phyloP scores from a whole-genome alignment of 2,888 invertebrate genomes.

The Argyresthia goedartella region DNA sequence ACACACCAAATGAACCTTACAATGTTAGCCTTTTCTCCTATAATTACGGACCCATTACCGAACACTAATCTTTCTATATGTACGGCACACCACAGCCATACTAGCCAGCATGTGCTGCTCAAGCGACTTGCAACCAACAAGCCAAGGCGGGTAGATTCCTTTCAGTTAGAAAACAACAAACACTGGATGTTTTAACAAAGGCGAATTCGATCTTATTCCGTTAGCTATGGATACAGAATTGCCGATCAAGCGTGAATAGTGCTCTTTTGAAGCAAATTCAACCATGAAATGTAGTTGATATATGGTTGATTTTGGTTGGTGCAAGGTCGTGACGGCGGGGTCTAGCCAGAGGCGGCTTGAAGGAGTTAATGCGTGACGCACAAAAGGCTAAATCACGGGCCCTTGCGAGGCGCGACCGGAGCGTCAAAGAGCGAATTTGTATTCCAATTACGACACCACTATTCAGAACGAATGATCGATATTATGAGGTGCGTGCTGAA shows the following conservation, averaged over 20 bases:
- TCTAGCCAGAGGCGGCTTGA: conserved; percentile 44
- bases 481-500: no score
- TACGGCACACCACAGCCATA: conserved; percentile 15
- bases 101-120: not conserved
- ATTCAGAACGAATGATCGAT: conserved; percentile 27
- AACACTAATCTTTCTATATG: conserved; percentile 53
- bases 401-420: conserved; percentile 35
- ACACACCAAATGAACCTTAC: conserved; percentile 60
- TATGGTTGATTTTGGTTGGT: conserved; percentile 30
- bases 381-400: conserved; percentile 68
- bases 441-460: conserved; percentile 62
- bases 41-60: conserved; percentile 64
- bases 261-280: not conserved
- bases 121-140: not conserved
- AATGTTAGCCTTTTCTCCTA: conserved; percentile 65
- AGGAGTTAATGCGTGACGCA: conserved; percentile 69
- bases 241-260: conserved; percentile 20
- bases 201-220: conserved; percentile 49
- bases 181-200: conserved; percentile 22
- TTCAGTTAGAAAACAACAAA: no score
- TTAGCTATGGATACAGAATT: conserved; percentile 46
- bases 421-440: conserved; percentile 67
- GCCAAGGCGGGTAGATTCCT: no score
- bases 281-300: conserved; percentile 7
- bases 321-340: conserved; percentile 21